Conservation (phyloP, 2,888 invertebrate species). For the Cephalotes varians region DNA sequence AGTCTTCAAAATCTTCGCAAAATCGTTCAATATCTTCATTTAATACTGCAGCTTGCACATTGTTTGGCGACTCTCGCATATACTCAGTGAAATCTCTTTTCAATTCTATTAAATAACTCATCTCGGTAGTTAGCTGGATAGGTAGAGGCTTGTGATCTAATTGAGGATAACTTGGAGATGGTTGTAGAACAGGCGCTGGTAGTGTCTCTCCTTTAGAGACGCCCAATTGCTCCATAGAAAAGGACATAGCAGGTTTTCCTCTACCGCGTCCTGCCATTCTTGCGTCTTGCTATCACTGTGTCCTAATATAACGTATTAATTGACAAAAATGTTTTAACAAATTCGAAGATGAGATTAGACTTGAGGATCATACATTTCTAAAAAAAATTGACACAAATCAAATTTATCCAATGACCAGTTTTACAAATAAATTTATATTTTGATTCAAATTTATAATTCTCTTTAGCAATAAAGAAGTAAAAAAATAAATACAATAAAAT, state of each 20-base stretch:
- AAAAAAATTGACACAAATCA: background rate
- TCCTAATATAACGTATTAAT: background rate
- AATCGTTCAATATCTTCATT: conserved; percentile 84
- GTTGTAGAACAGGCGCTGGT: conserved; percentile 84
- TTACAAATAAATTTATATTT: background rate
- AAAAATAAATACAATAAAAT: background rate
- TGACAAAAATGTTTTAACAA: background rate
- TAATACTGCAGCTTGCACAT: conserved; percentile 80
- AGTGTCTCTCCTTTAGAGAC: conserved; percentile 83
- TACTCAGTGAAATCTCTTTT: conserved; percentile 91
- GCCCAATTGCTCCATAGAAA: conserved; percentile 84
- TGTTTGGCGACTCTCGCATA: conserved; percentile 90
- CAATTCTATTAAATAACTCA: conserved; percentile 90
- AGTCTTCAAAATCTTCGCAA: conserved; percentile 80
- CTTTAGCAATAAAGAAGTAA: background rate
- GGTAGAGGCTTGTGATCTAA: conserved; percentile 86
- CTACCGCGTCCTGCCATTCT: conserved; percentile 84
- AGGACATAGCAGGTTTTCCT: conserved; percentile 81
- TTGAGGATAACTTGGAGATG: conserved; percentile 85
- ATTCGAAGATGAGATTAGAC: background rate
- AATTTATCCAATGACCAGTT: too few relatives aligned
- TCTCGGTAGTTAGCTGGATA: conserved; percentile 85
- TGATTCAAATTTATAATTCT: background rate
- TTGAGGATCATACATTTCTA: background rate
- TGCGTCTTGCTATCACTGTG: conserved; percentile 24